phyloP scores from a whole-genome alignment of 2,113 vertebrate genomes.

The Osmerus mordax region DNA sequence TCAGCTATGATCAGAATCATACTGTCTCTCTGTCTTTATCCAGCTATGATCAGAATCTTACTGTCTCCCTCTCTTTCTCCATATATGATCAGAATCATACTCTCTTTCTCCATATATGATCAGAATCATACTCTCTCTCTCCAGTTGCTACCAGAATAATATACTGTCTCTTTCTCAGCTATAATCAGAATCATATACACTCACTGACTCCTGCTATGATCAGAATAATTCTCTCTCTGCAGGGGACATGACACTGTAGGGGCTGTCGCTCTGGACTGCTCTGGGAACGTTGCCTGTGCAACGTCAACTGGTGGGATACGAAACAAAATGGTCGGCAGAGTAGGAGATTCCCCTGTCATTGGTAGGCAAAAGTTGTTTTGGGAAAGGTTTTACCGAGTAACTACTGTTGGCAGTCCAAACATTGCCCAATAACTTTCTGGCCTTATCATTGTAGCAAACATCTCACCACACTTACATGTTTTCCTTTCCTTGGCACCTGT shows the following conservation, averaged over 20 bases:
- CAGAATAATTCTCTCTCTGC: conserved; percentile 19
- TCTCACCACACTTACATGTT: too few relatives aligned
- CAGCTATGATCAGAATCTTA: too few relatives aligned
- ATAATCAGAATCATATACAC: too few relatives aligned
- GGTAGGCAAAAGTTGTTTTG: conserved; percentile 51
- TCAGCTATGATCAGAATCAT: too few relatives aligned
- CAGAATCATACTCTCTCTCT: too few relatives aligned
- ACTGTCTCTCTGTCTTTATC: too few relatives aligned
- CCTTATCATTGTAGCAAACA: too few relatives aligned
- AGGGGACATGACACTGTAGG: conserved; percentile 76
- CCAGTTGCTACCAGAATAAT: too few relatives aligned
- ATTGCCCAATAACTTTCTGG: neutral
- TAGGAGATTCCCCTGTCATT: conserved; percentile 79
- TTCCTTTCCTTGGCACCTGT: conserved; percentile 2
- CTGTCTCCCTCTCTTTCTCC: too few relatives aligned
- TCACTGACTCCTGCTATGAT: neutral
- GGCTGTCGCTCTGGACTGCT: conserved; percentile 68
- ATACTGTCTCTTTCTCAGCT: too few relatives aligned
- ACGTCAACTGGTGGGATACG: conserved; percentile 73
- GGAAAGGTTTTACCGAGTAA: neutral
- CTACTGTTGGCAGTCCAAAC: neutral
- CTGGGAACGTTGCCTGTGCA: conserved; percentile 74
- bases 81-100: too few relatives aligned
- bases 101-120: too few relatives aligned
- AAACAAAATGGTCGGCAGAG: conserved; percentile 82